Evolutionary conservation across 2,113 vertebrate genomes (phyloP).

Genomic region (Colaptes auratus): DNA sequence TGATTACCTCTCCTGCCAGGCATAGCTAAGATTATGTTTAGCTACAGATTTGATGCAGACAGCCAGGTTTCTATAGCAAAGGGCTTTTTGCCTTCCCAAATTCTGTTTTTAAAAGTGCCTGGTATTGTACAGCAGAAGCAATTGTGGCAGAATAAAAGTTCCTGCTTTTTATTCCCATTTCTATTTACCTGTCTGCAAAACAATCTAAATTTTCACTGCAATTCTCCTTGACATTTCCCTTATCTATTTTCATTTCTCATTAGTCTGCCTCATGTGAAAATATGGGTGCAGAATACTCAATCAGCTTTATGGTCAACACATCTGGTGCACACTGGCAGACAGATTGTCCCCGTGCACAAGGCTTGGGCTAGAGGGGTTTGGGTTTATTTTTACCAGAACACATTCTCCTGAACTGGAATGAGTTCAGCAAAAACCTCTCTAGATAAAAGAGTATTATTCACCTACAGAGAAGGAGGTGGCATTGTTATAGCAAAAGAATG

Average conservation of each 20-base stretch:
- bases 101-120: neutral
- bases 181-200: conserved; percentile 65
- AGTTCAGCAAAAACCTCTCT: conserved; percentile 1
- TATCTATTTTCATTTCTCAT: conserved; percentile 66
- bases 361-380: neutral
- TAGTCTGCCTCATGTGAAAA: conserved; percentile 51
- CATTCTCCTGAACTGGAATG: conserved; percentile 26
- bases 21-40: neutral
- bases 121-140: neutral
- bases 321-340: conserved; percentile 53
- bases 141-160: conserved; percentile 22
- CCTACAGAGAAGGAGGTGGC: conserved; percentile 19
- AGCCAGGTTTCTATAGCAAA: neutral
- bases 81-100: neutral
- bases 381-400: neutral
- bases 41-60: neutral
- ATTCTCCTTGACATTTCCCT: conserved; percentile 72
- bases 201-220: conserved; percentile 53
- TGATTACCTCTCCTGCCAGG: conserved; percentile 9
- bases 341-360: conserved; percentile 4
- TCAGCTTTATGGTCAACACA: conserved; percentile 60
- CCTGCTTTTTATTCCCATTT: neutral
- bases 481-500: neutral
- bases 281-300: conserved; percentile 28
- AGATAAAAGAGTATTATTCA: neutral